These are phyloP conservation scores for Lycophotia porphyrea DNA, from an alignment of 2,888 invertebrate species.

Conservation along the genomic window DNA sequence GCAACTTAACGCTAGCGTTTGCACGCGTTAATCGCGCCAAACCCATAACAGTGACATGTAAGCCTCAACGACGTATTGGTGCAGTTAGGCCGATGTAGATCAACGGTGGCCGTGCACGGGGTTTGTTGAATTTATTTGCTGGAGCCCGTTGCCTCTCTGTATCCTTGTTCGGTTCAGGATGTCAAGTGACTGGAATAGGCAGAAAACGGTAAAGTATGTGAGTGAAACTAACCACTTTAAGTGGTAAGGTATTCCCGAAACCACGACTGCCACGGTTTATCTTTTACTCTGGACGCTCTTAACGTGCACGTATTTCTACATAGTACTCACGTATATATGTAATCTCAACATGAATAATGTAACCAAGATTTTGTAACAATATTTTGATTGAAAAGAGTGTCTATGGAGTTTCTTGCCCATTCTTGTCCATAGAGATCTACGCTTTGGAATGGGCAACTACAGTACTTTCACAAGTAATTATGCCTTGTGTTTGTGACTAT, in stretches of 20 bases:
- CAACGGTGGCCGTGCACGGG: slow-evolving; percentile 80
- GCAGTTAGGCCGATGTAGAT: slow-evolving; percentile 83
- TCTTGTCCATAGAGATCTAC: too few relatives aligned
- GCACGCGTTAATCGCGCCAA: slow-evolving; percentile 71
- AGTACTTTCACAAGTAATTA: too few relatives aligned
- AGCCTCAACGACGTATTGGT: slow-evolving; percentile 83
- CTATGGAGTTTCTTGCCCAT: too few relatives aligned
- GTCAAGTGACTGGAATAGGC: slow-evolving; percentile 52
- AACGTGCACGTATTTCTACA: too few relatives aligned
- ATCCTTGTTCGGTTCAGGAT: slow-evolving; percentile 55
- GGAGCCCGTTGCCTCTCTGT: slow-evolving; percentile 72
- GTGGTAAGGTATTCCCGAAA: not conserved
- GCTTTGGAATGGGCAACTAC: too few relatives aligned
- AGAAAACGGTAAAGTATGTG: not conserved
- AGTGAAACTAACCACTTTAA: not conserved
- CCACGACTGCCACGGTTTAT: too few relatives aligned
- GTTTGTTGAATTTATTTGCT: slow-evolving; percentile 85
- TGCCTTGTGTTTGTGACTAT: too few relatives aligned
- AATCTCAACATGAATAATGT: too few relatives aligned
- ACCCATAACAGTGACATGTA: slow-evolving; percentile 74
- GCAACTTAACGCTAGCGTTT: slow-evolving; percentile 56
- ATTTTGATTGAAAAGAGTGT: too few relatives aligned
- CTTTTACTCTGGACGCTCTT: too few relatives aligned
- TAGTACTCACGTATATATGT: too few relatives aligned
- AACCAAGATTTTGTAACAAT: too few relatives aligned